Evolutionary conservation across 2,113 vertebrate genomes (phyloP), one percentile per base, ranked within the genome.

Genomic region (Menura novaehollandiae): DNA sequence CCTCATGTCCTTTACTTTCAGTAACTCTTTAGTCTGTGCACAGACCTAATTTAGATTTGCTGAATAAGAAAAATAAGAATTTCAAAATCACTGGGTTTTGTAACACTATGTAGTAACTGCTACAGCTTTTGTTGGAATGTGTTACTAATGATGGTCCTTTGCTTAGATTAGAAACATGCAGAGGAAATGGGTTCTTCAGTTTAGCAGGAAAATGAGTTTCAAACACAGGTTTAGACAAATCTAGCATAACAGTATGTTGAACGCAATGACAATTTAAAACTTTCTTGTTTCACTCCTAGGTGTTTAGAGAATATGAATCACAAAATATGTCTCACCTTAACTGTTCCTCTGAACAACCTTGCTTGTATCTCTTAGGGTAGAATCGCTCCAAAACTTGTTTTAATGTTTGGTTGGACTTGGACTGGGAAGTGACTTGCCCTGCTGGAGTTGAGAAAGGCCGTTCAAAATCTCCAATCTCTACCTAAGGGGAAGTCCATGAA

Each of bases 401-500:
- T 66, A 99, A 94, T 27, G 98, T 99, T 95, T 99, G 99, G 90
- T 97, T 99, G 51, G 98, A 98, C 93, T 99, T 99, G 64, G 98
- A 98, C 43, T 98, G 98, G 39, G 98, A 97, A 30, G 97, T 98
- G 67, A 98, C 97, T 76, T 98, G 98, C 11, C 97, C 96, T 23
- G 98, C 96, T 80, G 98, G 98, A 86, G 98, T 98, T 73, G 98
- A 98, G 93, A 99, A 99, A 33, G 99, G 99, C 75, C 98, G 98
- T 95, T 99, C 99, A 95, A 99, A 99, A 97, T 99, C 99, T 82
- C 99, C 99, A 95, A 98, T 99, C 85, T 99, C 99, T 88, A 99
- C 98, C 99, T 99, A 94, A 59, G 68, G 21, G 39, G 35, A 93
- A 95, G 63, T 44, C 10, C 66, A 88, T 3, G 4, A 85, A 85